Percentiles rank a stretch among this genome's conserved stretches.
Conservation (phyloP, 2,797 vertebrate genomes). For the Channallabes apus region DNA sequence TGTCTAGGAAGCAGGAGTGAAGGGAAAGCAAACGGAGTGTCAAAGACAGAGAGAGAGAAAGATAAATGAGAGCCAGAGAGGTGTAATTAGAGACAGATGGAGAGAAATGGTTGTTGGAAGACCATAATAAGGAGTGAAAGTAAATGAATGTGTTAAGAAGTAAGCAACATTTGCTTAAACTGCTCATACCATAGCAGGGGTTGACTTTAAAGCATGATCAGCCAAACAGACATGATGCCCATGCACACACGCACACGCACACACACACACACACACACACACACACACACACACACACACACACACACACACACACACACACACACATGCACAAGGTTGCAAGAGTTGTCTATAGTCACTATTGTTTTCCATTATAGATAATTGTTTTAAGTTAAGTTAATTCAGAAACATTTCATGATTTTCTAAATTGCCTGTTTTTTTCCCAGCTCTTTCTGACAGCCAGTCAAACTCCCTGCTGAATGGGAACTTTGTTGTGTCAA, state of each 20-base stretch:
- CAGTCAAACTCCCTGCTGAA: conserved; percentile 91
- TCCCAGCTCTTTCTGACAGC: conserved; percentile 86
- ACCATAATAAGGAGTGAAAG: conserved; percentile 56
- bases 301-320: background rate
- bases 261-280: background rate
- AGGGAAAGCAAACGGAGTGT: conserved; percentile 72
- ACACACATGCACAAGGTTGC: background rate
- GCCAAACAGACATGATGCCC: conserved; percentile 25
- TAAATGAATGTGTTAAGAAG: conserved; percentile 25
- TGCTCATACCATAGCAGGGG: conserved; percentile 5
- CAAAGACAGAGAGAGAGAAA: conserved; percentile 62
- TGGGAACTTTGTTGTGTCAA: conserved; percentile 96
- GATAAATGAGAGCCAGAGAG: conserved; percentile 73
- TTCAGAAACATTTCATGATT: conserved; percentile 12
- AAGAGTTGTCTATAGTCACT: background rate
- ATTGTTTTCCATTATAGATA: background rate
- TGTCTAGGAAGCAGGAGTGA: background rate
- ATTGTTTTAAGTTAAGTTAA: background rate
- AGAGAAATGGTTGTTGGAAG: conserved; percentile 63
- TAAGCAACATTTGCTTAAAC: conserved; percentile 30
- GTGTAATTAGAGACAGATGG: conserved; percentile 79
- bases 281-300: background rate
- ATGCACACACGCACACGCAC: background rate
- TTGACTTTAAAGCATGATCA: background rate
- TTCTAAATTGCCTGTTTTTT: conserved; percentile 52